Percentiles rank a stretch among this genome's conserved stretches.
phyloP scores from a whole-genome alignment of 2,888 invertebrate genomes.

The Margaritifera margaritifera region DNA sequence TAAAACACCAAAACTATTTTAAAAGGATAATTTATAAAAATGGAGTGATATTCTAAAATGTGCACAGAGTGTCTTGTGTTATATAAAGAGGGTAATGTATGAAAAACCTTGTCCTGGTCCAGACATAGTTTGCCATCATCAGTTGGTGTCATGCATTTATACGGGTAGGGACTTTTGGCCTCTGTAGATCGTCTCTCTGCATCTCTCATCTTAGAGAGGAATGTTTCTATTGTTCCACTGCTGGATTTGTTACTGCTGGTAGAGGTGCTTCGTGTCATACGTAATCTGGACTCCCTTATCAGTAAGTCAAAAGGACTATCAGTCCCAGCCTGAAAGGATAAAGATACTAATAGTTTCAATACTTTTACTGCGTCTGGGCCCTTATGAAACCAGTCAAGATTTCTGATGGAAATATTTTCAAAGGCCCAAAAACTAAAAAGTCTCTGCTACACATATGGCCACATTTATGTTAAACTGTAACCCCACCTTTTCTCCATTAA shows the following conservation, averaged over 20 bases:
- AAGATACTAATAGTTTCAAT: background rate
- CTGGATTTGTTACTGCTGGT: conserved; percentile 5
- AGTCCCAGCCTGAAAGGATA: conserved; percentile 27
- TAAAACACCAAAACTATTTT: no score
- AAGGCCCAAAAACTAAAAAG: no score
- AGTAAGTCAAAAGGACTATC: conserved; percentile 23
- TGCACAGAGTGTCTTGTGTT: no score
- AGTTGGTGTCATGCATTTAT: conserved; percentile 24
- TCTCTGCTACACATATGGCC: no score
- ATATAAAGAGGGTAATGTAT: no score
- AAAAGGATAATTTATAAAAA: no score
- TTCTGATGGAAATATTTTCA: no score
- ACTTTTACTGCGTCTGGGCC: background rate
- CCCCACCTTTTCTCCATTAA: no score
- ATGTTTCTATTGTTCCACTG: conserved; percentile 31
- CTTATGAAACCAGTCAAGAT: no score
- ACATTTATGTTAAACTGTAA: no score
- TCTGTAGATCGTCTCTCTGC: conserved; percentile 22
- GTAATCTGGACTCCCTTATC: conserved; percentile 11
- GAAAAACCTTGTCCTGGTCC: conserved; percentile 22
- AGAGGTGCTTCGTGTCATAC: conserved; percentile 6
- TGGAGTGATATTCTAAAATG: no score
- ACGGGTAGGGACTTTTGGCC: conserved; percentile 31
- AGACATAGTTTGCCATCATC: conserved; percentile 31
- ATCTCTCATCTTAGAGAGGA: conserved; percentile 31